These are phyloP conservation scores for Meliscaeva auricollis DNA, from an alignment of 2,888 invertebrate species.

Conservation along the genomic window DNA sequence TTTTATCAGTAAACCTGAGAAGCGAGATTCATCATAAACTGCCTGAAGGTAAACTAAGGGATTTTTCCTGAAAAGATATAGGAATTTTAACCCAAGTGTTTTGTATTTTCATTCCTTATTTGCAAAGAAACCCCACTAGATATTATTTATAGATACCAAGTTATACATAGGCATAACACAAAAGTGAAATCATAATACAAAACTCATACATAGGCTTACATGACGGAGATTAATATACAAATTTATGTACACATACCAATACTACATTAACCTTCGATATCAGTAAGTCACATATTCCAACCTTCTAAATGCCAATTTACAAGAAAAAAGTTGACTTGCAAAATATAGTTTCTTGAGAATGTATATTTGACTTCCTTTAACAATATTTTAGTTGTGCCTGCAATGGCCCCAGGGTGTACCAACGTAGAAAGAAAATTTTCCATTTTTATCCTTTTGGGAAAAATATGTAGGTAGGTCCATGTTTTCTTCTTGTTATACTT, in stretches of 20 bases:
- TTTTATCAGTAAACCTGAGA: constrained; percentile 1
- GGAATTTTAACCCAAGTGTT: background rate
- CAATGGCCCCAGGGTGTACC: background rate
- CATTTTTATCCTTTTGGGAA: background rate
- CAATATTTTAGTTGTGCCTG: constrained; percentile 1
- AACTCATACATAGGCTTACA: background rate
- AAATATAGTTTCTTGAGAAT: constrained; percentile 17
- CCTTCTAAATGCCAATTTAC: background rate
- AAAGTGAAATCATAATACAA: no score
- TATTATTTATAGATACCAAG: background rate
- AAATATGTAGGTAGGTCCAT: background rate
- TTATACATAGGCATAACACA: no score
- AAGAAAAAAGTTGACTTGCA: background rate
- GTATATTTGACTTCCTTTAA: constrained; percentile 7
- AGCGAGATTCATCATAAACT: background rate
- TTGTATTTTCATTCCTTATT: background rate
- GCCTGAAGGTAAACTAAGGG: background rate
- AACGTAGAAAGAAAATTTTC: background rate
- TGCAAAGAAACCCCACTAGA: no score
- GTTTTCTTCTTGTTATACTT: constrained; percentile 7
- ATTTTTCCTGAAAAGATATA: background rate
- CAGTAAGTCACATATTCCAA: background rate
- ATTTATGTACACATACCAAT: background rate
- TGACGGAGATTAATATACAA: background rate
- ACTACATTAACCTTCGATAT: no score